These are phyloP conservation scores for Dicaeum eximium DNA, from an alignment of 2,113 vertebrate genomes.

Conservation along the genomic window DNA sequence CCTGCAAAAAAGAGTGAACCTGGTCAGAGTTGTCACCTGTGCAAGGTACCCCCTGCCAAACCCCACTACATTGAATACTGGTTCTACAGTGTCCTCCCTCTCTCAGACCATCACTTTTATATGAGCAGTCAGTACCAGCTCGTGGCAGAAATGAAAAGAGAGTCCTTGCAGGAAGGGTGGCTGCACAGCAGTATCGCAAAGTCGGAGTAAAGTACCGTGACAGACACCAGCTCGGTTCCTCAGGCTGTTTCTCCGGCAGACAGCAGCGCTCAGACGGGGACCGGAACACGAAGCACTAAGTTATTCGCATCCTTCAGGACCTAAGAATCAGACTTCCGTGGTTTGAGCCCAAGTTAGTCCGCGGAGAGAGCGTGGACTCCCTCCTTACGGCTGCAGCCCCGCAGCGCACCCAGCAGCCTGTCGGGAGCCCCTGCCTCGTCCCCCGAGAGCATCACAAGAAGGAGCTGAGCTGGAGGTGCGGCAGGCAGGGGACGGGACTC, in stretches of 20 bases:
- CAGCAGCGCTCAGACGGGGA: background rate
- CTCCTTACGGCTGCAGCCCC: background rate
- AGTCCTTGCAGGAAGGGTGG: background rate
- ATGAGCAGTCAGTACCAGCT: background rate
- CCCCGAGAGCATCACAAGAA: background rate
- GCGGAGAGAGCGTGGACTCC: background rate
- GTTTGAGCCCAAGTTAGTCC: background rate
- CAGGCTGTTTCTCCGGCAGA: background rate
- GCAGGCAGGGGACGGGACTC: background rate
- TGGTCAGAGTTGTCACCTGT: background rate
- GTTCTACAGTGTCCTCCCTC: background rate
- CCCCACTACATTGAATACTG: background rate
- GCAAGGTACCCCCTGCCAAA: background rate
- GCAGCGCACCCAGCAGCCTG: background rate
- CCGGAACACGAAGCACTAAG: background rate
- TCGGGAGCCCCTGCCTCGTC: background rate
- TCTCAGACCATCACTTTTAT: background rate
- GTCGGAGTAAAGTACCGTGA: background rate
- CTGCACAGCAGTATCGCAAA: background rate
- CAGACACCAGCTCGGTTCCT: background rate
- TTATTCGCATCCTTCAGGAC: background rate
- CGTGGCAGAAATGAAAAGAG: rapidly evolving
- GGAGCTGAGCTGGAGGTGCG: background rate
- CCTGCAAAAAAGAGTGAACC: background rate
- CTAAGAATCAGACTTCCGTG: background rate